Conservation (phyloP, 2,113 vertebrate species). For the Laticauda colubrina region DNA sequence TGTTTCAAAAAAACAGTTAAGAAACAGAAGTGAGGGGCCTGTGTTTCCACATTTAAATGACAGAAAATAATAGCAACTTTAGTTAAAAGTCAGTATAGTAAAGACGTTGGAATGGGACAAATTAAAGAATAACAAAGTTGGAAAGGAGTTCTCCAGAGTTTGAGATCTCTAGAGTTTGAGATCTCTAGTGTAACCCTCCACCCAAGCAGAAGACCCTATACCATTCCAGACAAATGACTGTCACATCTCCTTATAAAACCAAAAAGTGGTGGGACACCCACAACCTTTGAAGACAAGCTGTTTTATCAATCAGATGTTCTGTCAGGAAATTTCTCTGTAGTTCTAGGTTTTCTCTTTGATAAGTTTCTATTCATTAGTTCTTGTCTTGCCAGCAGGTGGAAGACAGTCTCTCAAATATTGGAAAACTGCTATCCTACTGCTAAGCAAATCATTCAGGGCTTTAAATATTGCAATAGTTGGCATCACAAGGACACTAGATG, state of each 20-base stretch:
- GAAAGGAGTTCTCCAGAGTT: neutral
- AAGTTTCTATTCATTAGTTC: neutral
- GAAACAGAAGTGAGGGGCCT: neutral
- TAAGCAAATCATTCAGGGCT: neutral
- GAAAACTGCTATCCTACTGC: neutral
- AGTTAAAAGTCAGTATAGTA: neutral
- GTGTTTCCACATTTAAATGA: neutral
- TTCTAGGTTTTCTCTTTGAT: neutral
- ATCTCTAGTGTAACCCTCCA: neutral
- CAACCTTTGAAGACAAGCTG: neutral
- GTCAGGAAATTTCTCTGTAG: neutral
- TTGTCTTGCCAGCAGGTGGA: neutral
- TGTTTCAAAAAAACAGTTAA: neutral
- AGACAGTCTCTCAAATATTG: neutral
- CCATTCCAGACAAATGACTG: neutral
- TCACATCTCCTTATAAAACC: neutral
- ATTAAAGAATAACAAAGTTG: neutral
- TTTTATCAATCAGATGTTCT: neutral
- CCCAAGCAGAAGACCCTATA: too few relatives aligned
- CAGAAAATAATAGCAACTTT: neutral
- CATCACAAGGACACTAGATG: neutral
- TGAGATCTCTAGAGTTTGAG: neutral
- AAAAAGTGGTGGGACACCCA: neutral
- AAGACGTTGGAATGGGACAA: neutral
- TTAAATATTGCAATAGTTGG: neutral